These are phyloP conservation scores for Gymnopithys bicolor DNA, from an alignment of 2,797 vertebrate genomes.

Conservation along the genomic window DNA sequence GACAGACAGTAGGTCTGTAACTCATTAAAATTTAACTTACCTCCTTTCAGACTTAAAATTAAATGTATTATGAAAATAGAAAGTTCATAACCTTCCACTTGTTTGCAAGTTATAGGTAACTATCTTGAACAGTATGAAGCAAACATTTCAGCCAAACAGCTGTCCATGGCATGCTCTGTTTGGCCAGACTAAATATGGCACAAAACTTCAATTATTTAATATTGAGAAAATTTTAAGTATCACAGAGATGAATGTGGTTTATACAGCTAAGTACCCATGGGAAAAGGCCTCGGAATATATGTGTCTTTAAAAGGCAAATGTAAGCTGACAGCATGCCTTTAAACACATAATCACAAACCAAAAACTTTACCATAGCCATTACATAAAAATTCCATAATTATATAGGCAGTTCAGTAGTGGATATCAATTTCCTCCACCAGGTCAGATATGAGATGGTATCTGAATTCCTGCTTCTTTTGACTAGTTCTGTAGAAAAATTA, in stretches of 20 bases:
- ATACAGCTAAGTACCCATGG: not conserved
- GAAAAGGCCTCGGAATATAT: constrained; percentile 5
- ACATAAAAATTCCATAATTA: not conserved
- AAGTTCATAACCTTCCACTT: not conserved
- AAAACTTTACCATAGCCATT: not conserved
- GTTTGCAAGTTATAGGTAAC: not conserved
- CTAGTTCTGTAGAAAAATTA: not conserved
- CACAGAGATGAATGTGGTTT: not conserved
- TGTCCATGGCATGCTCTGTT: not conserved
- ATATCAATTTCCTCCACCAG: not conserved
- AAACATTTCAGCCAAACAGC: not conserved
- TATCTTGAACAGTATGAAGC: not conserved
- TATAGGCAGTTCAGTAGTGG: not conserved
- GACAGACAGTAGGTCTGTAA: not conserved
- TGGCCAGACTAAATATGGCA: not conserved
- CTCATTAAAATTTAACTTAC: not conserved
- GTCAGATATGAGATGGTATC: not conserved
- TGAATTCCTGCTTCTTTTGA: not conserved
- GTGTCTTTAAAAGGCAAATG: not conserved
- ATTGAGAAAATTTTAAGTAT: not conserved
- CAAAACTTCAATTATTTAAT: constrained; percentile 50
- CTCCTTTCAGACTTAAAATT: not conserved
- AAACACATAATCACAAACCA: not conserved
- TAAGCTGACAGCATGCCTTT: constrained; percentile 5
- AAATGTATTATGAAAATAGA: not conserved